These are phyloP conservation scores for Hirtodrosophila confusa DNA, from an alignment of 2,888 invertebrate species.

Conservation along the genomic window DNA sequence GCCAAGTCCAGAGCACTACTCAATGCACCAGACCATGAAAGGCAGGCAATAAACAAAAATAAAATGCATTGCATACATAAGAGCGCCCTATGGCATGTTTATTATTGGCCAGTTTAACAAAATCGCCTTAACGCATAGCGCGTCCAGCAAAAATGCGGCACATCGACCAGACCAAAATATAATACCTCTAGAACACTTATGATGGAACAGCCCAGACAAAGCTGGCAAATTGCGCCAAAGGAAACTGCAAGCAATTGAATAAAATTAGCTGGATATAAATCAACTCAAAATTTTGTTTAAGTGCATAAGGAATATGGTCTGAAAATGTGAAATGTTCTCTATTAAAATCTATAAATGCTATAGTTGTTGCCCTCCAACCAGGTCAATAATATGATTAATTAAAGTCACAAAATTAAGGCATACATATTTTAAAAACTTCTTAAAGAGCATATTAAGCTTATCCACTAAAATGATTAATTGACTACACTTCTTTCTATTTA, in stretches of 20 bases:
- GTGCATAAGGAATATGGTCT: no score
- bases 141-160: constrained; percentile 63
- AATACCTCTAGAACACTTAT: constrained; percentile 84
- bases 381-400: no score
- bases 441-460: no score
- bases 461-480: no score
- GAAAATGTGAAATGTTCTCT: no score
- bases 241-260: constrained; percentile 75
- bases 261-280: not conserved
- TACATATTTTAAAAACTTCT: no score
- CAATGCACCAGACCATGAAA: constrained; percentile 44
- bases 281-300: no score
- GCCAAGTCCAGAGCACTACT: constrained; percentile 40
- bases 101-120: constrained; percentile 35
- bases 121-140: constrained; percentile 12
- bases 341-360: no score
- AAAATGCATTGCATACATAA: constrained; percentile 14
- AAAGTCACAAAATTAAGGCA: no score
- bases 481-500: no score
- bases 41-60: constrained; percentile 24
- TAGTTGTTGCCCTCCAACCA: no score
- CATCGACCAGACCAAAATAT: constrained; percentile 79
- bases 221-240: constrained; percentile 85
- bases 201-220: constrained; percentile 85
- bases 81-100: constrained; percentile 13